These are phyloP conservation scores for Muscicapa adusta DNA, from an alignment of 2,113 vertebrate genomes.

Conservation along the genomic window DNA sequence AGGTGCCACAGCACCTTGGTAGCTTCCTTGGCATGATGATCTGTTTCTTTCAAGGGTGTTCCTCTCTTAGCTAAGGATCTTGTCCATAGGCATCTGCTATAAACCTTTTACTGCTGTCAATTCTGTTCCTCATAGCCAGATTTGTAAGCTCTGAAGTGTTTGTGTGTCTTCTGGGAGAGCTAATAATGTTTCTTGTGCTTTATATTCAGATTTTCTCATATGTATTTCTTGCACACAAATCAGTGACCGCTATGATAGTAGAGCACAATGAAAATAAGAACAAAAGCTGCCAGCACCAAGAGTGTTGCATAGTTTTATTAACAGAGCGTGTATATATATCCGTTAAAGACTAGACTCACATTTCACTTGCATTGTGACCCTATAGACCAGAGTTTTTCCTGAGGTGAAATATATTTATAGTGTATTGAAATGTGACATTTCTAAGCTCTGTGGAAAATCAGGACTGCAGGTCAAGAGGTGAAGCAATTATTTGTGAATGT, in stretches of 20 bases:
- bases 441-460: constrained; percentile 31
- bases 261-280: neutral
- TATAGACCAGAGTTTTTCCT: neutral
- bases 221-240: neutral
- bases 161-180: neutral
- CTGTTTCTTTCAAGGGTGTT: neutral
- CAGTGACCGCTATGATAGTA: neutral
- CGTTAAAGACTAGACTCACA: neutral
- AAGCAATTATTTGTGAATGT: constrained; percentile 36
- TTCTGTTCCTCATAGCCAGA: neutral
- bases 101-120: neutral
- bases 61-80: neutral
- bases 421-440: constrained; percentile 8
- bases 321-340: neutral
- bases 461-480: constrained; percentile 3
- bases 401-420: neutral
- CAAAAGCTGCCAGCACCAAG: neutral
- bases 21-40: neutral
- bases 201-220: neutral
- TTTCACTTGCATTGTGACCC: neutral
- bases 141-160: neutral
- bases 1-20: neutral
- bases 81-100: neutral
- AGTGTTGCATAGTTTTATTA: neutral
- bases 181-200: neutral